Evolutionary conservation across 2,113 vertebrate genomes (phyloP).

Genomic region (Brachirus orientalis): DNA sequence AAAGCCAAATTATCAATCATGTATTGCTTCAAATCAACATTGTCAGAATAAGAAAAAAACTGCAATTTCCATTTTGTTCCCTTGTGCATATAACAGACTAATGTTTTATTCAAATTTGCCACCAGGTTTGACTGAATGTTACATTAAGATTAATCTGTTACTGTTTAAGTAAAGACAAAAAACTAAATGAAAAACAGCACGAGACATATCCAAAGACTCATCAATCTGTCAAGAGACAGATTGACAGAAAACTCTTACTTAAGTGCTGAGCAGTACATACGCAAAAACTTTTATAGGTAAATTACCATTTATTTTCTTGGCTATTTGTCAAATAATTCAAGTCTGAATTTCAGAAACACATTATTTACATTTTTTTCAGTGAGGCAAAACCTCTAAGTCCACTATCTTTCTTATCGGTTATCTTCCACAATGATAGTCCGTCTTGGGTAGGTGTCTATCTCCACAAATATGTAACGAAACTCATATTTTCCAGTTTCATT

Average conservation of each 20-base stretch:
- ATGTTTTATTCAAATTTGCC: constrained; percentile 13
- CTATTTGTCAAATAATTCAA: constrained; percentile 17
- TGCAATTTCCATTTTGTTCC: neutral
- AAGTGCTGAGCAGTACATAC: neutral
- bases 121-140: constrained; percentile 2
- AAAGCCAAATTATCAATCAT: too few species aligned
- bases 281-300: constrained; percentile 9
- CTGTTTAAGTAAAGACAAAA: neutral
- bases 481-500: constrained; percentile 87
- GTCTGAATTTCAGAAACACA: neutral
- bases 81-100: neutral
- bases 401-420: constrained; percentile 80
- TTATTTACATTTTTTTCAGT: neutral
- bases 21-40: neutral
- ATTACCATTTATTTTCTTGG: neutral
- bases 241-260: neutral
- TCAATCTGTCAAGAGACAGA: neutral
- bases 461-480: constrained; percentile 92
- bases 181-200: neutral
- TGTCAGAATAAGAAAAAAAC: neutral
- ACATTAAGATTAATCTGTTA: neutral
- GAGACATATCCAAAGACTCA: neutral
- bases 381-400: neutral
- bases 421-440: constrained; percentile 93
- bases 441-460: constrained; percentile 88